phyloP scores from a whole-genome alignment of 1,140 invertebrate species.

The Brachionus angularis region DNA sequence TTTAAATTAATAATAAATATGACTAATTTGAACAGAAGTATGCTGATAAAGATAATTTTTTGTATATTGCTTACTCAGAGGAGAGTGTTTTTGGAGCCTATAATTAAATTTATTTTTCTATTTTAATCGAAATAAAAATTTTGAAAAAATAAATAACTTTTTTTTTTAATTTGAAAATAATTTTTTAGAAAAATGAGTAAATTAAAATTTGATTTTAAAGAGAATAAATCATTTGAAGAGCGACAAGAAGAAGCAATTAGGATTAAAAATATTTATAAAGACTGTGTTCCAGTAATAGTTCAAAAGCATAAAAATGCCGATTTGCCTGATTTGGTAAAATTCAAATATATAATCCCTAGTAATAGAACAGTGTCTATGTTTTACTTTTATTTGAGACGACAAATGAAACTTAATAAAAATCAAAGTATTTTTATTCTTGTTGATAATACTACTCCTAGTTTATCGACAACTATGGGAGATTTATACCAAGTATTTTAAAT shows the following conservation, averaged over 20 bases:
- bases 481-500: not conserved
- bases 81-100: constrained; percentile 34
- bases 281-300: not conserved
- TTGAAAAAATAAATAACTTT: not conserved
- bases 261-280: not conserved
- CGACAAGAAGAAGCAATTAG: not conserved
- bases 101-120: not conserved
- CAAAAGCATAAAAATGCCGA: not conserved
- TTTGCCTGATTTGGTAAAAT: not conserved
- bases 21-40: not conserved
- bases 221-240: not conserved
- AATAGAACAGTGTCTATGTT: not conserved
- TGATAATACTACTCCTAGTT: not conserved
- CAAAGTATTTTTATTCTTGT: not conserved
- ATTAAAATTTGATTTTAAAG: not conserved
- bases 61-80: constrained; percentile 36
- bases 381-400: not conserved
- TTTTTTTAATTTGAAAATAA: not conserved
- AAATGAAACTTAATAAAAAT: not conserved
- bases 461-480: not conserved
- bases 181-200: too few relatives aligned
- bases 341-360: not conserved
- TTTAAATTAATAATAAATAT: not conserved
- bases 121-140: not conserved
- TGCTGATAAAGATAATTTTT: constrained; percentile 31